Evolutionary conservation across 2,888 invertebrate species (phyloP).

Genomic region (Ormyrus rosae): DNA sequence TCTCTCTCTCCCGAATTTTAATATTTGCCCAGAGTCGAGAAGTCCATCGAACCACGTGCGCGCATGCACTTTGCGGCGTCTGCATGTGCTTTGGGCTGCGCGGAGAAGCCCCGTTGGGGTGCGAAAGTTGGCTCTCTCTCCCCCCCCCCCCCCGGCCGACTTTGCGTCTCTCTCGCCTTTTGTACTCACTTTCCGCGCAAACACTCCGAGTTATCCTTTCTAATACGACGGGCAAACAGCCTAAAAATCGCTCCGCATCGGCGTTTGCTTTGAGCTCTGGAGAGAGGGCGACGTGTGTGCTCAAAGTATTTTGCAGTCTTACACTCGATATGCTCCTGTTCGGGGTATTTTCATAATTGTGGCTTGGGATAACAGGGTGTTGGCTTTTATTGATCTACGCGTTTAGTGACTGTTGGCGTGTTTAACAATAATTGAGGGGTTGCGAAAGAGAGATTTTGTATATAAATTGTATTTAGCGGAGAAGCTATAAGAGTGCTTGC

Average conservation of each 20-base stretch:
- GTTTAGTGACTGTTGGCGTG: no score
- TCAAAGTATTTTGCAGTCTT: slow-evolving; percentile 25
- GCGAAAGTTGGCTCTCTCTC: slow-evolving; percentile 29
- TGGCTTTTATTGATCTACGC: no score
- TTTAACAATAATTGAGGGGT: no score
- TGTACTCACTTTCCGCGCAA: slow-evolving; percentile 54
- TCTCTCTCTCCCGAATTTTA: no score
- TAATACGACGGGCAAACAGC: slow-evolving; percentile 53
- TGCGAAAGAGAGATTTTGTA: no score
- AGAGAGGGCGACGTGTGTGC: slow-evolving; percentile 3
- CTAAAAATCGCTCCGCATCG: slow-evolving; percentile 40
- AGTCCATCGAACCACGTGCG: slow-evolving; percentile 2
- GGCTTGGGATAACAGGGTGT: no score
- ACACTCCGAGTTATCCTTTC: slow-evolving; percentile 63
- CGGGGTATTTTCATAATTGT: no score
- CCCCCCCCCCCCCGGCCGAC: slow-evolving; percentile 8
- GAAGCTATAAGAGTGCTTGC: no score
- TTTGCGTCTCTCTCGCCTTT: slow-evolving; percentile 18
- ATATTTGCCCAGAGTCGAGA: slow-evolving; percentile 4
- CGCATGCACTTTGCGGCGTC: neutral
- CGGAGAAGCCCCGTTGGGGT: neutral
- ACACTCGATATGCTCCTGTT: neutral
- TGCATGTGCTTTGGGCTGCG: slow-evolving; percentile 13
- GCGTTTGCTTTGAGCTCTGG: slow-evolving; percentile 11
- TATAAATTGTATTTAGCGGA: no score